Evolutionary conservation across 2,888 invertebrate species (phyloP), one percentile per base, ranked within the genome.

Genomic region (Steromphala cineraria): DNA sequence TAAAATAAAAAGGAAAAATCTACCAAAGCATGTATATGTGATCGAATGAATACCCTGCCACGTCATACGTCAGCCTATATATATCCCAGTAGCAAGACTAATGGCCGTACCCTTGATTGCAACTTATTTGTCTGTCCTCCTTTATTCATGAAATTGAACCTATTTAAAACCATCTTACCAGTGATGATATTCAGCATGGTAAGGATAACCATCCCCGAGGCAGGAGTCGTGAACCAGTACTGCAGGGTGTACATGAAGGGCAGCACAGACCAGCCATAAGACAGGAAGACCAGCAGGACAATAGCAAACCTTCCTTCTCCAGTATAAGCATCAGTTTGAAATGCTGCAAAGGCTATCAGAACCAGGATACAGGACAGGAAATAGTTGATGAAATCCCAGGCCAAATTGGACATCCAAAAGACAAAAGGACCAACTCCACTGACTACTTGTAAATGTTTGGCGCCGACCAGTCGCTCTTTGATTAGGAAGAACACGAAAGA

Each of bases 161-260:
- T 36, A 36, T 17, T 40, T 28, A 46, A 10, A 10, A 13, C 1
- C 13, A 10, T 21, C 84, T 82, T 83, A 96, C 96, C 97, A 79
- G 96, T 94, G 79, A 97, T 94, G 28, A 96, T 95, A 89, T 96
- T 96, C 40, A 96, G 92, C 87, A 97, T 95, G 52, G 96, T 95
- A 90, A 96, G 94, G 79, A 95, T 94, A 0, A 96, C 96, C 92
- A 96, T 97, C 15, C 97, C 97, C 0, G 96, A 95, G 0, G 97
- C 95, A 0, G 97, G 96, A 5, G 96, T 95, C 10, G 94, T 94
- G 92, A 97, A 97, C 17, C 95, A 83, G 88, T 95, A 95, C 3
- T 96, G 96, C 77, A 95, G 93, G 10, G 96, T 87, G 91, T 97
- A 97, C 85, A 95, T 95, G 53, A 96, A 93, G 0, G 97, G 97